phyloP scores from a whole-genome alignment of 2,888 invertebrate genomes.

The Stictocephala bisonia region DNA sequence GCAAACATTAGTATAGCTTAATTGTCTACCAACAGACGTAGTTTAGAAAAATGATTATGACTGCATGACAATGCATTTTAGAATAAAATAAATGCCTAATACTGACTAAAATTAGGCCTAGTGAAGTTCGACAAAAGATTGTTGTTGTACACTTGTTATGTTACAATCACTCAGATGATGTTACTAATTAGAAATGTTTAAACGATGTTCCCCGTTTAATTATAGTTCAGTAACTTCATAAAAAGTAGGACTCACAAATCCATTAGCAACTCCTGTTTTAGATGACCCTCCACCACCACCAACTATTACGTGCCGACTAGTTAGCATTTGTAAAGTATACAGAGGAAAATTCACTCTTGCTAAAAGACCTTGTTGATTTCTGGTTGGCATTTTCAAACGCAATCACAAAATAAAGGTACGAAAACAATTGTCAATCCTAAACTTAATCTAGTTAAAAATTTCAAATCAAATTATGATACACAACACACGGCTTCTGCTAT shows the following conservation, averaged over 20 bases:
- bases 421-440: no score
- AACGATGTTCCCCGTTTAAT: neutral
- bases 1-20: no score
- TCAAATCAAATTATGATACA: no score
- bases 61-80: no score
- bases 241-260: slow-evolving; percentile 94
- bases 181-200: neutral
- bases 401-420: neutral
- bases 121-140: neutral
- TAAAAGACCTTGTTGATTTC: slow-evolving; percentile 67
- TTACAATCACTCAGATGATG: neutral
- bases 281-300: slow-evolving; percentile 98
- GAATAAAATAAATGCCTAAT: no score
- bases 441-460: no score
- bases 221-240: slow-evolving; percentile 28
- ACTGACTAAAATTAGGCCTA: neutral
- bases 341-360: slow-evolving; percentile 94
- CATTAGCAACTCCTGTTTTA: slow-evolving; percentile 97
- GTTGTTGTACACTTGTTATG: neutral
- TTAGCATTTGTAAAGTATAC: slow-evolving; percentile 90
- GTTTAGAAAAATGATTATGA: no score
- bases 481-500: slow-evolving; percentile 27
- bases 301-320: slow-evolving; percentile 92
- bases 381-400: slow-evolving; percentile 63
- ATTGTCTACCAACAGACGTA: no score